Percentiles rank a stretch among this genome's conserved stretches.
phyloP scores from a whole-genome alignment of 2,888 invertebrate species.

The Phytoseiulus persimilis region DNA sequence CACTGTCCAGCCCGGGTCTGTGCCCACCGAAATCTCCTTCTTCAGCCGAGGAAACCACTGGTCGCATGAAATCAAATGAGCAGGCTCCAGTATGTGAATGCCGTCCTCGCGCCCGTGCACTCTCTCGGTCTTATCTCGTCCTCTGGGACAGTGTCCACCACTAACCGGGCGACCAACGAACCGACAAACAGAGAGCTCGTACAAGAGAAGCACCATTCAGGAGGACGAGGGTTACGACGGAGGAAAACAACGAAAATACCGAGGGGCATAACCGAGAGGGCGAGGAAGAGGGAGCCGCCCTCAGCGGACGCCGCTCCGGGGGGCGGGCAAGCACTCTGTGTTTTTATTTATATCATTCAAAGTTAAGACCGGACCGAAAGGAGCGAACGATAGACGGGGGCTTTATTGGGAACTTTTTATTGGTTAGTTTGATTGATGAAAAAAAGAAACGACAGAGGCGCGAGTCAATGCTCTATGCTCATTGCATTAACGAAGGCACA shows the following conservation, averaged over 20 bases:
- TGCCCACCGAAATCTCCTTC: neutral
- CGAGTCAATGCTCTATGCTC: neutral
- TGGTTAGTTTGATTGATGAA: constrained; percentile 5
- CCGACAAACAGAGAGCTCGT: neutral
- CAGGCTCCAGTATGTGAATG: neutral
- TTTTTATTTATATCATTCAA: constrained; percentile 5
- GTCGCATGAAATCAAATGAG: neutral
- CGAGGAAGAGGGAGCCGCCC: neutral
- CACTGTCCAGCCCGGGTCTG: neutral
- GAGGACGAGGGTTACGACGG: neutral
- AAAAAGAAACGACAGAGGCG: neutral
- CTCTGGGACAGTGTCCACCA: neutral
- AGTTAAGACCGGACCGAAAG: neutral
- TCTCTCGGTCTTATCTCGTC: neutral
- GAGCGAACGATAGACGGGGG: neutral
- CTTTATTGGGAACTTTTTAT: constrained; percentile 5
- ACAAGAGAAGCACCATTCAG: neutral
- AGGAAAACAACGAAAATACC: neutral
- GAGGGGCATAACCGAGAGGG: neutral
- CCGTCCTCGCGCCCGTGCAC: neutral
- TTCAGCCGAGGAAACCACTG: neutral
- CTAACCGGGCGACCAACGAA: neutral
- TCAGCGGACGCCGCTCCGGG: neutral
- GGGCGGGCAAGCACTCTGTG: neutral
- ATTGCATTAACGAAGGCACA: neutral